Base-by-base conservation (phyloP, 2,113 vertebrate species). In the Mellivora capensis region DNA sequence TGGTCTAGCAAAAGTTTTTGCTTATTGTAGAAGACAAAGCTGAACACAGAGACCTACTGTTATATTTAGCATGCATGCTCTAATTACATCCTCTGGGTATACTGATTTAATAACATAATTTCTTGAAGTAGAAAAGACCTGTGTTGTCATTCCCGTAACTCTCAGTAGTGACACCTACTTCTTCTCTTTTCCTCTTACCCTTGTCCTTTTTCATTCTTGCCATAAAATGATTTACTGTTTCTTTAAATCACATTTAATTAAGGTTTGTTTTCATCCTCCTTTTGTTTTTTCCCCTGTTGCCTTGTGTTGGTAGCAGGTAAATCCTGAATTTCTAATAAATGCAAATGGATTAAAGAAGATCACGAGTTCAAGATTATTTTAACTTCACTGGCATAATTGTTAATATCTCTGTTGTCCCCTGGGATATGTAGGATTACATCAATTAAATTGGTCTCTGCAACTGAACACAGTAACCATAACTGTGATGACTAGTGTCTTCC, bases 271-370 rank as follows among this genome's bases (percentile, higher is more conserved):
- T 57, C 39, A 57, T 80, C 34, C 37, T 37, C 37, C 25, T 25
- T 79, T 7, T 81, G 91, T 98, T 23, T 84, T 72, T 87, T 84
- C 49, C 69, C 47, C n/a, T 67, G 15, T 96, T 96, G 76, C 94
- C 62, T 47, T 39, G 34, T 93, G 21, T 80, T 89, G 9, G 67
- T 96, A 97, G 94, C 93, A 47, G 59, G 67, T 94, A 98, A 98
- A 98, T 96, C 67, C 84, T 97, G 79, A 97, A 96, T 98, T 97
- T 97, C 67, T 97, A 97, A 76, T 97, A 93, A 72, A 96, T 97
- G 64, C 95, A 96, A 87, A 89, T 97, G 74, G 91, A 93, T 97
- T 93, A 82, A 34, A 97, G 97, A 95, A 96, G 96, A 84, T 96
- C 93, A 27, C 77, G 34, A 84, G 80, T 97, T 98, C 92, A 97